Conservation (phyloP, 1,140 invertebrate genomes). For the Brachionus rotundiformis region DNA sequence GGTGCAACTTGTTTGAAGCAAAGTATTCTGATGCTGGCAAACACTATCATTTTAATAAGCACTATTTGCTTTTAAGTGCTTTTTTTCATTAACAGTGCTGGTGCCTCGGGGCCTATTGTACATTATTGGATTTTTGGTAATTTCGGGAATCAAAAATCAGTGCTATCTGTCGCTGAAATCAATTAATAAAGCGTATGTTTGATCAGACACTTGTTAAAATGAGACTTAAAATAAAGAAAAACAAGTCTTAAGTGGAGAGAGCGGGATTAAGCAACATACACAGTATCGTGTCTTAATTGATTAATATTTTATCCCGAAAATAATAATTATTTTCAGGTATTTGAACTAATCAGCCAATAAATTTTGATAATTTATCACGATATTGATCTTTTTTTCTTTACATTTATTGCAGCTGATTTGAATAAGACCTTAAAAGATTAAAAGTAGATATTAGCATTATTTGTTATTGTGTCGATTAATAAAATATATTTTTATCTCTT, state of each 20-base stretch:
- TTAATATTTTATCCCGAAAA: not conserved
- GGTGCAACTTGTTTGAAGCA: constrained; percentile 11
- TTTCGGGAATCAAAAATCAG: constrained; percentile 18
- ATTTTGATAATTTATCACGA: constrained; percentile 17
- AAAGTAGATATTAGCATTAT: constrained; percentile 7
- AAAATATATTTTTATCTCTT: not conserved
- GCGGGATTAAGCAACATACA: not conserved
- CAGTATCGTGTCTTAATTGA: constrained; percentile 34
- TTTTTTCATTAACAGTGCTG: not conserved
- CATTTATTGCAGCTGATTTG: not conserved
- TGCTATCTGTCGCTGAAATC: constrained; percentile 5
- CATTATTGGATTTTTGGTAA: constrained; percentile 29
- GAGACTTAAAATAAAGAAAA: not conserved
- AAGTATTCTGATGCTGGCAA: not conserved
- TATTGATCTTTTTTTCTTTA: constrained; percentile 6
- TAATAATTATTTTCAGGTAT: not conserved
- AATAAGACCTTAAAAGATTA: not conserved
- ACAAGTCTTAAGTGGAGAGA: not conserved
- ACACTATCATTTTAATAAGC: not conserved
- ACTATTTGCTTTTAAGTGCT: not conserved
- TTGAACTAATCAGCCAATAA: constrained; percentile 26
- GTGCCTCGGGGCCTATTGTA: not conserved
- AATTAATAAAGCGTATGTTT: constrained; percentile 3
- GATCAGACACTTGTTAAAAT: constrained; percentile 25
- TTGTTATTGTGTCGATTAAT: not conserved